Base-by-base conservation (phyloP, 2,888 invertebrate species). In the Conops quadrifasciatus region DNA sequence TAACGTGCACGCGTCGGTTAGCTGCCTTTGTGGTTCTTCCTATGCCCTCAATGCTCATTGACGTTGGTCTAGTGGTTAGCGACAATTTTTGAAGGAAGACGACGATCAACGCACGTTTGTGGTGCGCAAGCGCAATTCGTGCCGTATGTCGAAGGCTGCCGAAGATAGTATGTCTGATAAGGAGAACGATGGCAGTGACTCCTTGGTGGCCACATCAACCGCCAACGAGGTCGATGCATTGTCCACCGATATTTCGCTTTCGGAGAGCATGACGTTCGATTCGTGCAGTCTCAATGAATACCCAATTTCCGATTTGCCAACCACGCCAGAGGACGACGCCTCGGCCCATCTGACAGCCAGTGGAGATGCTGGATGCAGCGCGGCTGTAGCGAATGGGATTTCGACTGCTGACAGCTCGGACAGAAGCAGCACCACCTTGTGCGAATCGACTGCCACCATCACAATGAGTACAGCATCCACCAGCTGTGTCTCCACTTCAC, bases 31-130 rank as follows among this genome's bases (percentile, higher is more conserved):
- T n/a, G n/a, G n/a, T n/a, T n/a, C n/a, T n/a, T n/a, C n/a, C n/a
- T n/a, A n/a, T n/a, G n/a, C n/a, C n/a, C n/a, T n/a, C n/a, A n/a
- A n/a, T n/a, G n/a, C n/a, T n/a, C n/a, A n/a, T n/a, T n/a, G n/a
- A n/a, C n/a, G n/a, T n/a, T n/a, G n/a, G n/a, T n/a, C n/a, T n/a
- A n/a, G n/a, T n/a, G n/a, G n/a, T n/a, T n/a, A n/a, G n/a, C n/a
- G n/a, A n/a, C n/a, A n/a, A n/a, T n/a, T n/a, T 84, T 85, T 94
- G 49, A 93, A 94, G 83, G 93, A 94, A 85, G 93, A 93, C 82
- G 93, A 93, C 80, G 93, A 93, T 84, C 92, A 93, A 78, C 87
- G 92, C 66, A 92, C 91, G 2, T 90, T 92, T 47, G 90, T 92
- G 13, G 91, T 91, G 24, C 87, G 91, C 66, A 91, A 92, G 79